Percentiles rank a stretch among this genome's conserved stretches.
Evolutionary conservation across 2,113 vertebrate species (phyloP).

Genomic region (Charina bottae): DNA sequence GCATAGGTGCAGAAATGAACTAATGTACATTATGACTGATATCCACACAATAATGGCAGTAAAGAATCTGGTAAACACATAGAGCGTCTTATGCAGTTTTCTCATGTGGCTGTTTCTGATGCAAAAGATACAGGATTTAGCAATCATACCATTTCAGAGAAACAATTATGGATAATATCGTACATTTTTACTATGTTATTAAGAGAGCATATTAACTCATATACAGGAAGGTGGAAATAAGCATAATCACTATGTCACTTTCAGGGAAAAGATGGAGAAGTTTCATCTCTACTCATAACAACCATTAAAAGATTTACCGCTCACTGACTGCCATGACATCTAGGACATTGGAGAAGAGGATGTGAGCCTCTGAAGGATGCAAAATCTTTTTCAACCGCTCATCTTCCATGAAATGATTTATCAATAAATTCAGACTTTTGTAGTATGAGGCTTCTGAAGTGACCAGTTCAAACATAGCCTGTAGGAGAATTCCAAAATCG

Average conservation of each 20-base stretch:
- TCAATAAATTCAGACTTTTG: constrained; percentile 92
- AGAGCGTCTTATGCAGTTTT: neutral
- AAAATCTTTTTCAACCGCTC: constrained; percentile 84
- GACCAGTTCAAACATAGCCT: constrained; percentile 98
- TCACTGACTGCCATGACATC: constrained; percentile 94
- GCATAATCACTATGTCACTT: neutral
- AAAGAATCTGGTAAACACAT: neutral
- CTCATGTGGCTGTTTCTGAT: neutral
- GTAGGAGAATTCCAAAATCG: constrained; percentile 28
- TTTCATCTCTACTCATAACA: neutral
- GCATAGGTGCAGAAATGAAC: neutral
- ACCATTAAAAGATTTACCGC: constrained; percentile 76
- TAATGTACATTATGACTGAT: neutral
- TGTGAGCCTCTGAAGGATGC: constrained; percentile 91
- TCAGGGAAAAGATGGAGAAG: neutral
- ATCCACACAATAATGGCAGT: neutral
- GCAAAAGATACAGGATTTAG: neutral
- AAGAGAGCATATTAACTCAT: neutral
- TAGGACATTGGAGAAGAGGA: constrained; percentile 95
- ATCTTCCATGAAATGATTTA: constrained; percentile 92
- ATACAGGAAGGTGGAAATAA: neutral
- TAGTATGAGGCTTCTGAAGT: constrained; percentile 96
- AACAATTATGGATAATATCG: neutral
- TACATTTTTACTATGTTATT: neutral
- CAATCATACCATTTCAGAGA: neutral